Conservation (phyloP, 2,888 invertebrate species). For the Lepidochrysops patricia region DNA sequence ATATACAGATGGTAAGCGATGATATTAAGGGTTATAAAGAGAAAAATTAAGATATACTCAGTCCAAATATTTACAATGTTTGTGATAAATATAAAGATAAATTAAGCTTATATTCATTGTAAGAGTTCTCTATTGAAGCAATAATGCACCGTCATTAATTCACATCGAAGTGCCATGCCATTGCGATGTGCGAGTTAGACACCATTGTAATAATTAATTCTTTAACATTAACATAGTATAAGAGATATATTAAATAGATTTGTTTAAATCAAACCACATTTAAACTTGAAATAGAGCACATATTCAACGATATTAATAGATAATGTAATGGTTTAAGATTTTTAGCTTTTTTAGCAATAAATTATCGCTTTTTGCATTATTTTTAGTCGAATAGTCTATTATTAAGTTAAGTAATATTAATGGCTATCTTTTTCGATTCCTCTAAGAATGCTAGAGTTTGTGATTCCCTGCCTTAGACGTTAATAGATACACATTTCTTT, state of each 20-base stretch:
- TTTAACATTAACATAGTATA: conserved; percentile 9
- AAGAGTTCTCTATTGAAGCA: conserved; percentile 43
- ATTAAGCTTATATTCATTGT: conserved; percentile 48
- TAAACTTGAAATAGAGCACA: conserved; percentile 43
- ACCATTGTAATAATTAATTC: conserved; percentile 22
- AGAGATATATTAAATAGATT: conserved; percentile 17
- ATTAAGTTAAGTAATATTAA: conserved; percentile 38
- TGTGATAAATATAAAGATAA: conserved; percentile 63
- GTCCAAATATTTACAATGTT: conserved; percentile 65
- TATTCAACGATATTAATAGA: conserved; percentile 48
- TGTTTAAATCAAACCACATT: conserved; percentile 28
- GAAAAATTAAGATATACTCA: conserved; percentile 32
- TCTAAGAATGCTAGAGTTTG: conserved; percentile 54
- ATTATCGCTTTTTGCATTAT: conserved; percentile 61
- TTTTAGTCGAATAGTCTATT: conserved; percentile 57
- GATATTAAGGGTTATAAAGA: conserved; percentile 12
- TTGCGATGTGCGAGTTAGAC: conserved; percentile 39
- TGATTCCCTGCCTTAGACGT: conserved; percentile 55
- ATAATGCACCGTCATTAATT: conserved; percentile 51
- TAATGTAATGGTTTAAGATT: conserved; percentile 28
- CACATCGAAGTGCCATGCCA: conserved; percentile 69
- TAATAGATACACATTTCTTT: conserved; percentile 38
- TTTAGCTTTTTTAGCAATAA: conserved; percentile 68
- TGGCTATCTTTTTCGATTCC: conserved; percentile 41
- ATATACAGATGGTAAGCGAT: conserved; percentile 11